phyloP scores from a whole-genome alignment of 2,888 invertebrate genomes.

The Pollenia amentaria region DNA sequence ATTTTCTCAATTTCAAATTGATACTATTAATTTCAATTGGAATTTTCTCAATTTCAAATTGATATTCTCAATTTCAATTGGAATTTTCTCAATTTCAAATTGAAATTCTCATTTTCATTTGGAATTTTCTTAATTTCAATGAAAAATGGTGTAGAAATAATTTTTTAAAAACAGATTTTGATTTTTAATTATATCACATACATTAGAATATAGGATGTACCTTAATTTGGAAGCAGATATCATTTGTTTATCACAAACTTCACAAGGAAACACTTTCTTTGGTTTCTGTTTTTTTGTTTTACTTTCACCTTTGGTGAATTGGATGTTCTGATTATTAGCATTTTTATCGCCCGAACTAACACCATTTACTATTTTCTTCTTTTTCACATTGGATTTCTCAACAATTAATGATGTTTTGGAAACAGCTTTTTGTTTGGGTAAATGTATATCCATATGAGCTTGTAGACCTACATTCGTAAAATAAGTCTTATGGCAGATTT shows the following conservation, averaged over 20 bases:
- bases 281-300: constrained; percentile 76
- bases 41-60: no score
- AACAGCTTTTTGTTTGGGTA: constrained; percentile 70
- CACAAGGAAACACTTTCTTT: constrained; percentile 78
- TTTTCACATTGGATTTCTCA: constrained; percentile 16
- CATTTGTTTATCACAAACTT: constrained; percentile 77
- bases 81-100: no score
- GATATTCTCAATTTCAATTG: no score
- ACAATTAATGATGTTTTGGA: constrained; percentile 1
- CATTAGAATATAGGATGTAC: not conserved
- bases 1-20: no score
- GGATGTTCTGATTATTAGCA: constrained; percentile 3
- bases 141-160: no score
- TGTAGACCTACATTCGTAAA: constrained; percentile 78
- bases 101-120: no score
- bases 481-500: constrained; percentile 78
- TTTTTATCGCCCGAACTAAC: constrained; percentile 30
- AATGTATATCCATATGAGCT: constrained; percentile 76
- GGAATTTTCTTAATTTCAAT: no score
- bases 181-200: no score
- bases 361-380: constrained; percentile 7
- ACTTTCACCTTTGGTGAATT: constrained; percentile 49
- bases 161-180: no score
- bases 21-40: no score
- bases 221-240: constrained; percentile 78